A percentile compares a stretch with the other conserved stretches of the same genome.
Conservation (phyloP, 2,888 invertebrate species). For the Parnassius smintheus region DNA sequence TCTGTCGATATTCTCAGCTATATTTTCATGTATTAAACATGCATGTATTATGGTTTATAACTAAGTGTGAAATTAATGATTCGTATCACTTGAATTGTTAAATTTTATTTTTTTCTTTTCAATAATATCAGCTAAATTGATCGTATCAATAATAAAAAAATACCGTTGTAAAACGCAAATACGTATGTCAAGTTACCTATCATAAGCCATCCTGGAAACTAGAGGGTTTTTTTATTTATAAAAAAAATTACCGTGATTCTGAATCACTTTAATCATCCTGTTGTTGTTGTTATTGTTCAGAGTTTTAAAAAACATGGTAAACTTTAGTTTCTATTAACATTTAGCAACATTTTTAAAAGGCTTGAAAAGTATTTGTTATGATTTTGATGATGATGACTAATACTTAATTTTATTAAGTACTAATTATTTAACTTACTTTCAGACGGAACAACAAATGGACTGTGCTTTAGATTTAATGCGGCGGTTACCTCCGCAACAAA, state of each 20-base stretch:
- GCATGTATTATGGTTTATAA: too few relatives aligned
- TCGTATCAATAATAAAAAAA: background rate
- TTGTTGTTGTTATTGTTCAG: conserved; percentile 15
- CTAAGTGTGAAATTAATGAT: too few relatives aligned
- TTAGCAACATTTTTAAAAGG: conserved; percentile 1
- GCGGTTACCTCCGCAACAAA: conserved; percentile 98
- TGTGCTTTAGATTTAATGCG: conserved; percentile 99
- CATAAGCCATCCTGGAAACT: conserved; percentile 5
- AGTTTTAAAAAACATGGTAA: conserved; percentile 37
- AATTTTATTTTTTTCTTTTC: too few relatives aligned
- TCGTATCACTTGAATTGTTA: too few relatives aligned
- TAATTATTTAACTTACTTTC: conserved; percentile 44
- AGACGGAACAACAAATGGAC: conserved; percentile 98
- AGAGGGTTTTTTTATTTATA: conserved; percentile 23
- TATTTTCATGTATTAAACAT: too few relatives aligned
- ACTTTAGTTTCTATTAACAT: conserved; percentile 28
- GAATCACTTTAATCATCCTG: conserved; percentile 11
- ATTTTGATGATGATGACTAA: conserved; percentile 79
- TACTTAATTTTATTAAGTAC: conserved; percentile 48
- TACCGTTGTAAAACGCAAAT: conserved; percentile 14
- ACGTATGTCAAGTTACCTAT: conserved; percentile 4
- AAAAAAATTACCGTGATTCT: conserved; percentile 17
- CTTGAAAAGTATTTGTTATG: conserved; percentile 54
- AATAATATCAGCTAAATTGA: too few relatives aligned
- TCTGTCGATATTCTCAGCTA: background rate